Base-by-base conservation (phyloP, 2,113 vertebrate genomes). In the Miniopterus natalensis region DNA sequence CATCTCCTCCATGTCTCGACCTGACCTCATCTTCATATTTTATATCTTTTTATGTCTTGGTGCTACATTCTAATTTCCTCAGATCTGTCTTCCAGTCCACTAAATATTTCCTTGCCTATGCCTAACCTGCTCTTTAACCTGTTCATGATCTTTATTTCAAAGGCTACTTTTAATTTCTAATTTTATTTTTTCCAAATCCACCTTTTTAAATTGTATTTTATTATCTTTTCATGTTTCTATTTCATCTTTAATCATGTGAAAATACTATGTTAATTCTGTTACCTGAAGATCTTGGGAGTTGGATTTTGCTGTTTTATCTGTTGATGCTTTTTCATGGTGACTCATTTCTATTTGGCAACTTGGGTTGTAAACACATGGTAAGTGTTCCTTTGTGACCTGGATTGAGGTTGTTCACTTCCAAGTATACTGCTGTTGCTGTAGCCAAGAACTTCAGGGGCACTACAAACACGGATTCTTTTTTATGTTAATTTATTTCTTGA, bases 161-260 rank as follows among this genome's bases (percentile, higher is more conserved):
- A 59, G 42, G 49, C 42, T 36, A 6, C 40, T 95, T 90, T 96
- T 55, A 45, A 68, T 83, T 61, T 84, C 57, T 85, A 47, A 94
- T 51, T 83, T 91, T 53, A 68, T 78, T 25, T 86, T 90, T 95
- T 88, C 71, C 66, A 94, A 84, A 84, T 74, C 25, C 3, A 79
- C 0, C 10, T 13, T 61, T 88, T 85, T 55, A 74, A 3, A 47
- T 9, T 73, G 8, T 27, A 29, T 63, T 84, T 77, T 71, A 49
- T 65, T 71, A 55, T 87, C 23, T 55, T 77, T 21, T 80, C 18
- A 36, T 73, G 15, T 79, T 80, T 77, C 68, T 65, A 83, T 21
- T 45, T 36, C 25, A 59, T 81, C 71, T 90, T 80, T 70, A 80
- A 68, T 88, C 47, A 65, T 47, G 70, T 80, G 57, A 71, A 87